Base-by-base conservation (phyloP, 2,888 invertebrate genomes). In the Choristoneura rosaceana region DNA sequence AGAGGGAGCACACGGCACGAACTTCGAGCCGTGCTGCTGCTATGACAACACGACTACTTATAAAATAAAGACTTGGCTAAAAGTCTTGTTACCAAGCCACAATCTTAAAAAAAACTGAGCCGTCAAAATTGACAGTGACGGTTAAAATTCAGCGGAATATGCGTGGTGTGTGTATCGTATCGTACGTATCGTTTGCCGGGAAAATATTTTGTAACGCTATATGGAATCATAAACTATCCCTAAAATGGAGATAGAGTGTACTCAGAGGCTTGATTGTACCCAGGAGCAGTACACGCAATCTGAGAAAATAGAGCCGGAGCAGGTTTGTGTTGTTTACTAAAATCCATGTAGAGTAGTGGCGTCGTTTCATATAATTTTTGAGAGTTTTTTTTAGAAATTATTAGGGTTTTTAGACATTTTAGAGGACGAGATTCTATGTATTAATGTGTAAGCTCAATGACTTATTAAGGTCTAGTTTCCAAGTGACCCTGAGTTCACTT, bases 221-320 rank as follows among this genome's bases (percentile, higher is more conserved):
- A 69, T 70, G 60, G 65, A 45, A 58, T 55, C 55, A 52, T 70
- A 25, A 66, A 68, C 45, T 41, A 45, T 10, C 45, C 76, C 75
- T 52, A 67, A 69, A 15, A 65, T 70, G 68, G 84, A 76, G 60
- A 90, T 92, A 92, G 93, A 93, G 80, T 90, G 90, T 79, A 93
- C 93, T 8, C 93, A 93, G 76, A 85, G 85, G 58, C 78, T 93
- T 17, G 90, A 90, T 76, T 87, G 84, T 77, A 90, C 92, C 14
- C 91, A 92, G 81, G 87, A 91, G 25, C 75, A 87, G 58, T 82
- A 83, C 74, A 80, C 80, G 15, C 81, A 80, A 65, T 74, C 76
- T 10, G 85, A 89, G 65, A 88, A 75, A 80, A 73, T 79, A 69
- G 82, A 78, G 64, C 85, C 87, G 2, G 91, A 93, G 79, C 92